A percentile compares a stretch with the other conserved stretches of the same genome.
phyloP scores from a whole-genome alignment of 2,113 vertebrate genomes.

The Phrynosoma platyrhinos region DNA sequence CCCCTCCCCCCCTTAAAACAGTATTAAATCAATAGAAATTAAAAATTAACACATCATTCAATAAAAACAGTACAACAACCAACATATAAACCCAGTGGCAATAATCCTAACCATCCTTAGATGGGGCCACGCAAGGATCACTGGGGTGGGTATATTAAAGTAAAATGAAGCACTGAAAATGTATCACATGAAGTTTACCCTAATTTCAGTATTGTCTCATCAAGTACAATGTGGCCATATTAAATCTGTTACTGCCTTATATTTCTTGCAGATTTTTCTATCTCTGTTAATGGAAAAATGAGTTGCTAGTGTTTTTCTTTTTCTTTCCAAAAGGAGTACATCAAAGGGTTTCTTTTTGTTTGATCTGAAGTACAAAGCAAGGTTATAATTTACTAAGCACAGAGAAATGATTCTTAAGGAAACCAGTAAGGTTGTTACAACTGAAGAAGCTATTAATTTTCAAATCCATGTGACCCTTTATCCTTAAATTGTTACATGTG shows the following conservation, averaged over 20 bases:
- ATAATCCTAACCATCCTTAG: too few species aligned
- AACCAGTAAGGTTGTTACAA: background rate
- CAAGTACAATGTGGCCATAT: slow-evolving; percentile 1
- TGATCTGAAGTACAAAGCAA: slow-evolving; percentile 8
- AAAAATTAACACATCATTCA: too few species aligned
- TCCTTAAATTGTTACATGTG: background rate
- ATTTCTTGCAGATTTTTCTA: background rate
- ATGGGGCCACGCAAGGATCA: too few species aligned
- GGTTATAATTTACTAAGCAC: slow-evolving; percentile 15
- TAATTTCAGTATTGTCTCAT: slow-evolving; percentile 3
- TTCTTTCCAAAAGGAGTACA: background rate
- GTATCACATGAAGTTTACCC: slow-evolving; percentile 11
- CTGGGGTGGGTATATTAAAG: too few species aligned
- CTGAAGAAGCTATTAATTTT: slow-evolving; percentile 13
- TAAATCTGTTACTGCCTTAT: slow-evolving; percentile 8
- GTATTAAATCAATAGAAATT: too few species aligned
- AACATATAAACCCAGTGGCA: too few species aligned
- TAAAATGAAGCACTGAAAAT: background rate
- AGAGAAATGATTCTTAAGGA: slow-evolving; percentile 15
- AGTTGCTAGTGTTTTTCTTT: background rate
- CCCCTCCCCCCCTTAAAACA: too few species aligned
- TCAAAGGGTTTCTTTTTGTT: slow-evolving; percentile 3
- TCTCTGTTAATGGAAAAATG: slow-evolving; percentile 18
- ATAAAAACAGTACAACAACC: too few species aligned
- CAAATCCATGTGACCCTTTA: slow-evolving; percentile 26